Conservation (phyloP, 2,888 invertebrate genomes). For the Muscina levida region DNA sequence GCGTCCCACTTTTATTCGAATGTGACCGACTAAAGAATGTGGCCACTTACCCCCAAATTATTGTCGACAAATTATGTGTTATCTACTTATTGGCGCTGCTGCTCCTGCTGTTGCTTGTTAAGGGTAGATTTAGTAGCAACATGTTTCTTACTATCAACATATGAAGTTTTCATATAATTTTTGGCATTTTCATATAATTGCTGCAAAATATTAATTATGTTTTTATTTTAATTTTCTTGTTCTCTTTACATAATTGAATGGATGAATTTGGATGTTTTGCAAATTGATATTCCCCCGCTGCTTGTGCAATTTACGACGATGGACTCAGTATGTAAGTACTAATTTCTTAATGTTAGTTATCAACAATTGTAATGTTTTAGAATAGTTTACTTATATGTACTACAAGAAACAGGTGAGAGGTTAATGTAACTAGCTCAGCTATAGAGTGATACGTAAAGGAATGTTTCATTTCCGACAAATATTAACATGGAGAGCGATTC, state of each 20-base stretch:
- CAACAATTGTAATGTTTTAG: too few relatives aligned
- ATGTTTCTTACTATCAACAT: background rate
- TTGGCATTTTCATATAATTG: slow-evolving; percentile 42
- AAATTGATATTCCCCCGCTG: background rate
- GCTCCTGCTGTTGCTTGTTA: slow-evolving; percentile 2
- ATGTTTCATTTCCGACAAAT: too few relatives aligned
- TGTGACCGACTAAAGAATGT: background rate
- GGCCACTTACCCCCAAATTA: slow-evolving; percentile 38
- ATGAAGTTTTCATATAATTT: slow-evolving; percentile 38
- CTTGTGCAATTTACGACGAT: too few relatives aligned
- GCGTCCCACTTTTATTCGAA: slow-evolving; percentile 26
- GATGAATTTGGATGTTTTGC: slow-evolving; percentile 6
- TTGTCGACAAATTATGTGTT: slow-evolving; percentile 56
- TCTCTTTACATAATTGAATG: slow-evolving; percentile 54
- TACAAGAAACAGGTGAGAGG: too few relatives aligned
- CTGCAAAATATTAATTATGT: slow-evolving; percentile 41
- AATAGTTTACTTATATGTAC: too few relatives aligned
- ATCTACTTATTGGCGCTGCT: slow-evolving; percentile 30
- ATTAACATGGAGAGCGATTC: too few relatives aligned
- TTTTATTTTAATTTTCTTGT: slow-evolving; percentile 38
- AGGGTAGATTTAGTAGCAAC: slow-evolving; percentile 51
- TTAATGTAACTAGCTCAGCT: too few relatives aligned
- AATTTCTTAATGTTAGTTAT: slow-evolving; percentile 29
- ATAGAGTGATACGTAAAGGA: too few relatives aligned
- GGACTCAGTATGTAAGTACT: slow-evolving; percentile 57